A percentile compares a stretch with the other conserved stretches of the same genome.
Conservation (phyloP, 2,113 vertebrate genomes). For the Fregata magnificens region DNA sequence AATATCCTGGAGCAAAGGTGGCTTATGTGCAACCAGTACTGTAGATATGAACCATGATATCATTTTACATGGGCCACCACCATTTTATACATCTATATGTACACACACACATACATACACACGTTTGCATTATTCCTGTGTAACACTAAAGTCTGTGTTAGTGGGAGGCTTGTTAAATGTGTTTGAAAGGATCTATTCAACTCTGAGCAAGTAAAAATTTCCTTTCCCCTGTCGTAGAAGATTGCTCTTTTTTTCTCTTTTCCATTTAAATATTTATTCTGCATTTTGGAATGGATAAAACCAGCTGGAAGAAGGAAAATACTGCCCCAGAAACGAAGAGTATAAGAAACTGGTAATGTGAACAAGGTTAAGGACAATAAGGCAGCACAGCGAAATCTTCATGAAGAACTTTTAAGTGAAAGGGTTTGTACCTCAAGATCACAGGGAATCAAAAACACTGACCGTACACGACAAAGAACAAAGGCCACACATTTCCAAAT, state of each 20-base stretch:
- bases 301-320: background rate
- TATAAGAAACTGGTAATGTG: background rate
- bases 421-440: background rate
- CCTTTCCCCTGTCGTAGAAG: background rate
- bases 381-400: background rate
- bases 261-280: background rate
- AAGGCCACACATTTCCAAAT: background rate
- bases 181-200: background rate
- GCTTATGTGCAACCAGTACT: background rate
- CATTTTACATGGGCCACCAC: background rate
- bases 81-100: background rate
- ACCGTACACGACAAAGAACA: background rate
- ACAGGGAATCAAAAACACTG: background rate
- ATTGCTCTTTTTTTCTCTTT: background rate
- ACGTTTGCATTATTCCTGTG: background rate
- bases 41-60: background rate
- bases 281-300: background rate
- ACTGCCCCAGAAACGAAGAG: background rate
- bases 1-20: background rate
- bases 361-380: background rate
- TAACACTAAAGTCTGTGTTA: background rate
- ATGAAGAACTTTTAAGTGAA: background rate
- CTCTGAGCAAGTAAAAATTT: background rate
- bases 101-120: background rate
- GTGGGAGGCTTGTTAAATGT: background rate